These are phyloP conservation scores for Lithodes maja DNA, from an alignment of 2,888 invertebrate genomes.

Conservation along the genomic window DNA sequence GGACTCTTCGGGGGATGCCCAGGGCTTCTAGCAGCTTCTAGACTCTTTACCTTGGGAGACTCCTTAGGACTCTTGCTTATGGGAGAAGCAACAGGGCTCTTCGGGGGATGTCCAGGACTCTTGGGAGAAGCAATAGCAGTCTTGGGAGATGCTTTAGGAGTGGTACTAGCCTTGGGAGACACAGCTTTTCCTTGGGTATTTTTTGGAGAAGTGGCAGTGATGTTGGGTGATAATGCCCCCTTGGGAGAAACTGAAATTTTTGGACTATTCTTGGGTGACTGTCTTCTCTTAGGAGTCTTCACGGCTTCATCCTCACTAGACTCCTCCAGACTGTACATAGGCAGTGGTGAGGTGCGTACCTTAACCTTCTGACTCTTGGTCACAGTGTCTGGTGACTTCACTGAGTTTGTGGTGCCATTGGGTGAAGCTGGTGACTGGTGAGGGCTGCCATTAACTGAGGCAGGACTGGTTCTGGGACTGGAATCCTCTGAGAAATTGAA, in stretches of 20 bases:
- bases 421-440: background rate
- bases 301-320: no score
- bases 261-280: no score
- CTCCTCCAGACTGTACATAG: no score
- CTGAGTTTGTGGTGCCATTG: background rate
- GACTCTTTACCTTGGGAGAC: background rate
- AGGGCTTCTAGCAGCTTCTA: background rate
- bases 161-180: no score
- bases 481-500: constrained; percentile 1
- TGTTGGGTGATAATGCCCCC: no score
- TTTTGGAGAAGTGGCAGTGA: no score
- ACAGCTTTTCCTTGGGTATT: no score
- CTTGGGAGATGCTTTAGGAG: background rate
- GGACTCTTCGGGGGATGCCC: background rate
- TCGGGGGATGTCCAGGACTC: background rate
- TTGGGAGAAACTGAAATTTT: no score
- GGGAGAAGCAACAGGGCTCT: constrained; percentile 8
- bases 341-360: no score
- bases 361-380: no score
- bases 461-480: background rate
- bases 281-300: no score
- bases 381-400: no score
- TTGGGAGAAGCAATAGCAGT: background rate
- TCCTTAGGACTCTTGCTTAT: background rate
- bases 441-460: background rate